Percentiles rank a stretch among this genome's conserved stretches.
These are phyloP conservation scores for Druceiella hillmani DNA, from an alignment of 2,888 invertebrate genomes.

Conservation along the genomic window DNA sequence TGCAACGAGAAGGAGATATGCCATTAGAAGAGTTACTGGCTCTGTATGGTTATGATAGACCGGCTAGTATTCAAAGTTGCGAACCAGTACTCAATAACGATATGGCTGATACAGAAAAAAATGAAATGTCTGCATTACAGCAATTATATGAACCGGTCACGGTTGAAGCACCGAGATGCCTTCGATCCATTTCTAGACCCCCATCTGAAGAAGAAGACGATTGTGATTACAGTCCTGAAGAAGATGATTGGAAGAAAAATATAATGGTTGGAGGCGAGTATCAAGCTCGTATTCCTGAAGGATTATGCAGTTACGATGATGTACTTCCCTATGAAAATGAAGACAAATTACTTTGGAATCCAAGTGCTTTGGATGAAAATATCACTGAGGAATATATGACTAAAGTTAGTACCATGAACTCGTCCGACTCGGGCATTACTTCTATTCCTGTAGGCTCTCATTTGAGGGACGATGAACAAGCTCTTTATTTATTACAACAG, in stretches of 20 bases:
- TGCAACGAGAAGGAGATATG: conserved; percentile 94
- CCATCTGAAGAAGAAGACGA: conserved; percentile 81
- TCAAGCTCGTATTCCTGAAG: conserved; percentile 91
- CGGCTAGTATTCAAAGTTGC: conserved; percentile 38
- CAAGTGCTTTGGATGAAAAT: conserved; percentile 64
- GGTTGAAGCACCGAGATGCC: conserved; percentile 43
- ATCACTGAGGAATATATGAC: conserved; percentile 77
- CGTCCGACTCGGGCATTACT: conserved; percentile 35
- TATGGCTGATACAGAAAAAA: conserved; percentile 35
- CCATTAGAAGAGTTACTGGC: conserved; percentile 89
- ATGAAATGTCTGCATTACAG: conserved; percentile 46
- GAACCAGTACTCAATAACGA: conserved; percentile 28
- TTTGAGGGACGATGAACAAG: conserved; percentile 83
- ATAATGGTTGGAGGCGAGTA: conserved; percentile 94
- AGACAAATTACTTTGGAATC: conserved; percentile 92
- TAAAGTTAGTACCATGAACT: conserved; percentile 51
- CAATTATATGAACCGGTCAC: conserved; percentile 36
- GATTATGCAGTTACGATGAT: conserved; percentile 87
- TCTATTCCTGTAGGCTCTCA: conserved; percentile 69
- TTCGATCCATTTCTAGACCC: conserved; percentile 62
- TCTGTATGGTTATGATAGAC: conserved; percentile 72
- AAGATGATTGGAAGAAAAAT: conserved; percentile 88
- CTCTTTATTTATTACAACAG: conserved; percentile 82
- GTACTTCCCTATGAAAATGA: conserved; percentile 93
- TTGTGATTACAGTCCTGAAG: conserved; percentile 76